Base-by-base conservation (phyloP, 2,888 invertebrate genomes). In the Watsonalla cultraria region DNA sequence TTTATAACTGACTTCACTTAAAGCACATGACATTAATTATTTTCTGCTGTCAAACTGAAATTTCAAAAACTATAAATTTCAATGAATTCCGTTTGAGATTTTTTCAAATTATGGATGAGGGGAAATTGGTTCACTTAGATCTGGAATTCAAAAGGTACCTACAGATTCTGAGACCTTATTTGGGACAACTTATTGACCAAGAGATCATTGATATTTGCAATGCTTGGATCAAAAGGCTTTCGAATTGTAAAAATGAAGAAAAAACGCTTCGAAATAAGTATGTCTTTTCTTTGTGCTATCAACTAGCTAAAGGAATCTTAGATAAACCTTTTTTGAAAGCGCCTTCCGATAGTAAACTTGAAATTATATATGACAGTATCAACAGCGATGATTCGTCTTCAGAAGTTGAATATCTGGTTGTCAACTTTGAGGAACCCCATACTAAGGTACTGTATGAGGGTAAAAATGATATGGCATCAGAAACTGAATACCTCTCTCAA, bases 221-320 rank as follows among this genome's bases (percentile, higher is more conserved):
- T 53, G 72, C 81, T 5, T 90, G 90, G 90, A 82, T 90, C n/a
- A 74, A 81, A 54, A 80, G 80, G 55, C 73, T 90, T 0, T 80
- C 81, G 0, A 62, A 67, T 47, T 82, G 80, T 51, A 68, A 68
- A 4, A 75, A 76, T 2, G 61, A 68, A 7, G 90, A 90, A 56
- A 87, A 86, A 67, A 14, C 49, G 33, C 54, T 80, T 6, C 74
- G 90, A 1, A 90, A 90, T 57, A 88, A 84, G 59, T 86, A 90
- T 47, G 65, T 86, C 2, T 87, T 87, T 58, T 56, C 74, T 9
- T 64, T 90, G 14, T 88, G 86, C 61, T 87, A 83, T 57, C 89
- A 90, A 63, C 64, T 90, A 48, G 78, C 86, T 5, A 82, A 67
- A 66, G 88, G 90, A 4, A 51, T 73, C 0, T 63, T 90, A 5